Percentiles rank a stretch among this genome's conserved stretches.
These are phyloP conservation scores for Daphoenositta chrysoptera DNA, from an alignment of 2,113 vertebrate genomes.

Conservation along the genomic window DNA sequence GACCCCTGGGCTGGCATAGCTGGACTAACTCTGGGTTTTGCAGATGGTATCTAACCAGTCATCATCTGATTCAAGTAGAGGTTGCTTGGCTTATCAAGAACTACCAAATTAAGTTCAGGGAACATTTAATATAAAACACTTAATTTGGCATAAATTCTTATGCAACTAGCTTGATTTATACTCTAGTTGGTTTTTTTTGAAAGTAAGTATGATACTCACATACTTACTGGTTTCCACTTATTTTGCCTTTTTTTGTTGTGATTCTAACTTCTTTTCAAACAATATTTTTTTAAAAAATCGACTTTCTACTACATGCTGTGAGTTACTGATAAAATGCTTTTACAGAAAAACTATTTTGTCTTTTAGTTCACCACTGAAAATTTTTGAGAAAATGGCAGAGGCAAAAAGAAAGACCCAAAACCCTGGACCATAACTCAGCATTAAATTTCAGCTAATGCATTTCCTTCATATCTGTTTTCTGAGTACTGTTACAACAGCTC, in stretches of 20 bases:
- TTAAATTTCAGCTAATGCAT: background rate
- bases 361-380: background rate
- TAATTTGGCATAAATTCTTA: background rate
- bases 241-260: background rate
- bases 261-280: background rate
- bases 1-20: background rate
- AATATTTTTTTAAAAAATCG: background rate
- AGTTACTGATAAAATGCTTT: background rate
- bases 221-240: background rate
- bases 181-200: accelerated
- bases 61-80: background rate
- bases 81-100: background rate
- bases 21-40: background rate
- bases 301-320: background rate
- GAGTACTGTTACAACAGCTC: background rate
- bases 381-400: background rate
- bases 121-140: background rate
- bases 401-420: background rate
- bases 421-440: background rate
- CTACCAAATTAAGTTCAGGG: background rate
- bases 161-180: background rate
- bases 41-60: background rate
- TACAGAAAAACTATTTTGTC: background rate
- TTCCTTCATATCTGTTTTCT: background rate
- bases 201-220: background rate